Base-by-base conservation (phyloP, 2,113 vertebrate genomes). In the Pipra filicauda region DNA sequence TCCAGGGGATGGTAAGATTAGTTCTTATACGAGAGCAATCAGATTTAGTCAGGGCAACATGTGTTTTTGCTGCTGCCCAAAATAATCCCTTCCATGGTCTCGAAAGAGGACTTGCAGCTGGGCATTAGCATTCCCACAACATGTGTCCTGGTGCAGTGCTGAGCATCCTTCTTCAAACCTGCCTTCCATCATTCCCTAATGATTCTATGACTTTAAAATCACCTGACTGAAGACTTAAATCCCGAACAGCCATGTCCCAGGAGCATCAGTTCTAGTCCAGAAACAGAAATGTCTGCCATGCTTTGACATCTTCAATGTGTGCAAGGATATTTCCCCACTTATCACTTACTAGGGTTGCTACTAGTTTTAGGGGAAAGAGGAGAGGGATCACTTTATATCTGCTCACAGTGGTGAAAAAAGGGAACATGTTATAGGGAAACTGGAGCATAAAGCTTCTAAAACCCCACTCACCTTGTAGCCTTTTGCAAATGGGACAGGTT, bases 381-480 rank as follows among this genome's bases (percentile, higher is more conserved):
- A 61, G 17, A 62, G 2, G 23, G 21, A 64, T 27, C 14, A 51
- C 3, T 28, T 35, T 77, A 30, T 22, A 15, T 35, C 12, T 70
- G 13, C 4, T 21, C n/a, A 11, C 6, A 59, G 5, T 12, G 13
- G 13, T 44, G 33, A 85, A 91, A 75, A 88, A 30, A 8, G 33
- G 19, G 15, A 43, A 52, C 0, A 0, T 41, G 5, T n/a, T 43
- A 13, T 27, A 21, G 2, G 5, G 7, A 72, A 33, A 44, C 8
- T 21, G 27, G 18, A 72, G 3, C 21, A 64, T 16, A 46, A 79
- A 33, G 4, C 5, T 81, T 15, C 31, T 76, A 75, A 48, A 88
- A 27, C 19, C 28, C 43, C 4, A 4, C 21, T 27, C 5, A 20
- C 55, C 19, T 26, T 31, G 1, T 22, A 43, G 27, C 2, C 8